Conservation (phyloP, 2,113 vertebrate species). For the Nothoprocta pentlandii region DNA sequence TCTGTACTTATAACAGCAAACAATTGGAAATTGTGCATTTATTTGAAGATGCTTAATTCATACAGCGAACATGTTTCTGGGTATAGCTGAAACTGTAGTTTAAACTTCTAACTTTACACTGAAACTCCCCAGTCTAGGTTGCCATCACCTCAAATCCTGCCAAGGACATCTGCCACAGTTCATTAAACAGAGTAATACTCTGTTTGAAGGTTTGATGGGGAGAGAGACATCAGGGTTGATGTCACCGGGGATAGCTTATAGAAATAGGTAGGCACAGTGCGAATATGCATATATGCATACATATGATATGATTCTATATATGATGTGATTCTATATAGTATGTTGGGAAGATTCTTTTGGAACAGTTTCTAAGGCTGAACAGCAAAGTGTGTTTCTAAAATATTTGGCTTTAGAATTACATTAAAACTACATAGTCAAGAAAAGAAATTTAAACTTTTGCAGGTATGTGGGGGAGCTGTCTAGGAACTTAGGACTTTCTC, state of each 20-base stretch:
- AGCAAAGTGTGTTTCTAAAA: neutral
- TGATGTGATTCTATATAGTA: neutral
- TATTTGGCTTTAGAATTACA: neutral
- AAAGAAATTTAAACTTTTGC: neutral
- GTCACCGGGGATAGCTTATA: neutral
- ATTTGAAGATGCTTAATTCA: neutral
- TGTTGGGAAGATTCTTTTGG: accelerated
- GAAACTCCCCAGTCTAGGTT: neutral
- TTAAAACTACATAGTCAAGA: neutral
- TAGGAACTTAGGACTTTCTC: neutral
- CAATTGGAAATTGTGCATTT: neutral
- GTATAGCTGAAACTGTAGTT: neutral
- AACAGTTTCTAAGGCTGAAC: neutral
- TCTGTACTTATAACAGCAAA: neutral
- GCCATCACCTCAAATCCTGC: neutral
- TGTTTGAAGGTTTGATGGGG: neutral
- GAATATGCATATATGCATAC: neutral
- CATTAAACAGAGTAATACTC: neutral
- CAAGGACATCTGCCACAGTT: neutral
- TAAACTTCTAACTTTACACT: neutral
- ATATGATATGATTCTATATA: neutral
- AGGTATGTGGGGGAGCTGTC: neutral
- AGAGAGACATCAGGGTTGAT: neutral
- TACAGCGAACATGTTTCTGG: neutral
- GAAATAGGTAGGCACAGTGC: neutral